A percentile compares a stretch with the other conserved stretches of the same genome.
These are phyloP conservation scores for Pararge aegeria DNA, from an alignment of 1,140 invertebrate species.

Conservation along the genomic window DNA sequence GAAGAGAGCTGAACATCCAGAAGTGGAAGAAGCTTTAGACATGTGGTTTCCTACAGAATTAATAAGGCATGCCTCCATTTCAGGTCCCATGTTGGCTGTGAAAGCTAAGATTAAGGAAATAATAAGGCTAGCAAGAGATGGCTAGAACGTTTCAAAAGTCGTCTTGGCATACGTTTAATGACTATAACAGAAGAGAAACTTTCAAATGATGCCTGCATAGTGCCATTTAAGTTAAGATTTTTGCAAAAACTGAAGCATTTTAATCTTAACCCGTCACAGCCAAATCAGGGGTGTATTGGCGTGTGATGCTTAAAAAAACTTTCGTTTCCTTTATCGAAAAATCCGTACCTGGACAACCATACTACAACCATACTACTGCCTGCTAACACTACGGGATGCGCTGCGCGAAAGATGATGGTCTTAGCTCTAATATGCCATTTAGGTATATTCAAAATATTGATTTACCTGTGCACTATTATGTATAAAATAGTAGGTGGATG, in stretches of 20 bases:
- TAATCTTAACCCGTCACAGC: conserved; percentile 45
- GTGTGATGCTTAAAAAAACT: conserved; percentile 45
- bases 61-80: conserved; percentile 48
- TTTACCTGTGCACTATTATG: too few species aligned
- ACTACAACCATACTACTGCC: too few species aligned
- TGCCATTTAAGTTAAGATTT: conserved; percentile 39
- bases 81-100: conserved; percentile 44
- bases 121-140: conserved; percentile 55
- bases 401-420: too few species aligned
- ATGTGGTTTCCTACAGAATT: conserved; percentile 51
- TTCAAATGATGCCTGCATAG: conserved; percentile 44
- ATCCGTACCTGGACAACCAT: too few species aligned
- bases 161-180: conserved; percentile 52
- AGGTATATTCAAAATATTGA: too few species aligned
- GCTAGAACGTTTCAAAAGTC: conserved; percentile 51
- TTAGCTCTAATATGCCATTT: too few species aligned
- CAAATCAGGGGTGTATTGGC: conserved; percentile 48
- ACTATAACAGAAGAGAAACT: conserved; percentile 51
- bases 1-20: conserved; percentile 49
- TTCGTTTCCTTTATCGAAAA: too few species aligned
- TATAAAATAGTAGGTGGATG: too few species aligned
- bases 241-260: conserved; percentile 42
- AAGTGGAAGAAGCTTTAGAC: conserved; percentile 45
- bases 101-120: conserved; percentile 54
- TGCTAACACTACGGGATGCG: too few species aligned